phyloP scores from a whole-genome alignment of 2,888 invertebrate species.

The Epirrhoe tristata region DNA sequence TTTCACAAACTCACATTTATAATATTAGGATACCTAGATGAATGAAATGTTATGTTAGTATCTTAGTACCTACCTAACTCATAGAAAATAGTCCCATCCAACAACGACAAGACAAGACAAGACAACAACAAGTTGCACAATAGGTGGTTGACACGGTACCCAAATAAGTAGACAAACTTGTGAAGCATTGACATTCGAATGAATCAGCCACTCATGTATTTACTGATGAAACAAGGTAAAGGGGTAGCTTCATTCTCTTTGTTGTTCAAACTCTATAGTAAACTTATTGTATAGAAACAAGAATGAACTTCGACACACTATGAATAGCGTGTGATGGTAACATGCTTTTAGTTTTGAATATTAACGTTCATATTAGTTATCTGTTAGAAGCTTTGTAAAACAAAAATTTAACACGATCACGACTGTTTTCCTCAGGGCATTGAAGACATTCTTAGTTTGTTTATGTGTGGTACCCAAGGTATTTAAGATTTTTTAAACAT shows the following conservation, averaged over 20 bases:
- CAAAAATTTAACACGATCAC: background rate
- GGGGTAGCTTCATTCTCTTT: constrained; percentile 11
- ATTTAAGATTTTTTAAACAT: no score
- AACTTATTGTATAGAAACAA: constrained; percentile 15
- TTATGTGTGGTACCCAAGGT: no score
- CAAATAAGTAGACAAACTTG: background rate
- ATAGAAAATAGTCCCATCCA: no score
- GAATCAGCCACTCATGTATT: constrained; percentile 4
- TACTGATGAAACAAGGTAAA: constrained; percentile 1
- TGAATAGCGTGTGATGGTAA: constrained; percentile 3
- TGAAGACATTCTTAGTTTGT: no score
- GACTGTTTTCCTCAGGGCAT: no score
- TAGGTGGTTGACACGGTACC: background rate
- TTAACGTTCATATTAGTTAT: background rate
- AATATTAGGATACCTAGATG: no score
- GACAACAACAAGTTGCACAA: background rate
- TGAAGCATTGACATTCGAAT: constrained; percentile 15
- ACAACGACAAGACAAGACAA: background rate
- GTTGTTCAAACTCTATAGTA: constrained; percentile 6
- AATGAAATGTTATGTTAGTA: no score
- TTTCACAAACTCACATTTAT: no score
- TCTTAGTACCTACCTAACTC: no score
- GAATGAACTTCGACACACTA: constrained; percentile 8
- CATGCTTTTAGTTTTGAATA: constrained; percentile 1
- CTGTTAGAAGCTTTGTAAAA: background rate